Evolutionary conservation across 2,113 vertebrate species (phyloP).

Genomic region (Theropithecus gelada): DNA sequence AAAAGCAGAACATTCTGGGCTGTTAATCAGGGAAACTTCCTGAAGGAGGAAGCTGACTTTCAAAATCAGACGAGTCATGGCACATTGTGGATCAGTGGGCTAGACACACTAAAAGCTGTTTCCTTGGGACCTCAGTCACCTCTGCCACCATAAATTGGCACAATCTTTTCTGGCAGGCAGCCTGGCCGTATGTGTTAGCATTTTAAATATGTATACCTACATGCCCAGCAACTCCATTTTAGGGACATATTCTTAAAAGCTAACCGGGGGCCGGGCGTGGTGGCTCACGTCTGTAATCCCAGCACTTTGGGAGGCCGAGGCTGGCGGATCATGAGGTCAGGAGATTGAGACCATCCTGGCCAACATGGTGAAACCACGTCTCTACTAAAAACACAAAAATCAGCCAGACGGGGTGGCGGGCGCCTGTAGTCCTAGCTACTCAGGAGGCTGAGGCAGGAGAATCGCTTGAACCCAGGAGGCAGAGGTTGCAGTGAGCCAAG

Average conservation of each 20-base stretch:
- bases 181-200: background rate
- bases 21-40: background rate
- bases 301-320: too few species aligned
- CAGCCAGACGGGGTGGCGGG: fast-evolving
- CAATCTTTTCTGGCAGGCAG: background rate
- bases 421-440: too few species aligned
- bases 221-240: background rate
- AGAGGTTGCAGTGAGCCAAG: too few species aligned
- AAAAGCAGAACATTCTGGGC: background rate
- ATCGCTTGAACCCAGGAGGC: too few species aligned
- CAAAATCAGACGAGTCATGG: background rate
- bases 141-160: background rate
- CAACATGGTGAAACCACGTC: too few species aligned
- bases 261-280: too few species aligned
- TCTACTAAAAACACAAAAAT: too few species aligned
- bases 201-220: background rate
- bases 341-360: too few species aligned
- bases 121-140: background rate
- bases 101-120: background rate
- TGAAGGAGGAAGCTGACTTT: background rate
- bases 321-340: too few species aligned
- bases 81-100: background rate
- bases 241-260: background rate
- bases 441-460: too few species aligned
- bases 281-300: too few species aligned